Conservation (phyloP, 2,797 vertebrate genomes). For the Etheostoma perlongum region DNA sequence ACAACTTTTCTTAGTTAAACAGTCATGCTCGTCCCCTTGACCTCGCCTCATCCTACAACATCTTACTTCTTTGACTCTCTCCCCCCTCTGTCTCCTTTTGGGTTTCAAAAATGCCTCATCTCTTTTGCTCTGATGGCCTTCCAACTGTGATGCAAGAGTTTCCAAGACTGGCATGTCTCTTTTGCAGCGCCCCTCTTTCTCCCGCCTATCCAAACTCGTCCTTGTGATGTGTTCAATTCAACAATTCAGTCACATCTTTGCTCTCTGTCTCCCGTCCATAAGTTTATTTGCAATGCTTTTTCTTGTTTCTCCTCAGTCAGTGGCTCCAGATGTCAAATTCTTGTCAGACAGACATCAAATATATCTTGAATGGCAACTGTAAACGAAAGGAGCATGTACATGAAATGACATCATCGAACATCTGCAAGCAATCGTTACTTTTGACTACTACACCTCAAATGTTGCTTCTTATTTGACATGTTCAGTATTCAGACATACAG, state of each 20-base stretch:
- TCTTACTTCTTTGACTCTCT: conserved; percentile 29
- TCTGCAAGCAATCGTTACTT: conserved; percentile 18
- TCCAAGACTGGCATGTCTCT: conserved; percentile 51
- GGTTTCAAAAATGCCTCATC: conserved; percentile 51
- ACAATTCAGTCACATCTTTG: conserved; percentile 72
- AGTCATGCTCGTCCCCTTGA: conserved; percentile 44
- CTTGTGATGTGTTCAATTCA: conserved; percentile 63
- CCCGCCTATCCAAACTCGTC: conserved; percentile 31
- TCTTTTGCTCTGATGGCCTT: conserved; percentile 55
- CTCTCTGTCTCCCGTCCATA: conserved; percentile 46
- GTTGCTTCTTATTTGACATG: conserved; percentile 7
- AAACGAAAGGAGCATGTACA: conserved; percentile 29
- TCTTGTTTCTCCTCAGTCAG: conserved; percentile 36
- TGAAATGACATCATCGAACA: conserved; percentile 25
- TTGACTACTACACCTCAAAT: conserved; percentile 11
- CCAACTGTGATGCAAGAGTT: conserved; percentile 71
- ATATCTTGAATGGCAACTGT: conserved; percentile 25
- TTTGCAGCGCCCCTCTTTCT: conserved; percentile 20
- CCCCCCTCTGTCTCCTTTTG: conserved; percentile 29
- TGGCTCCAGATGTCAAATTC: conserved; percentile 45
- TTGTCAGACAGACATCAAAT: conserved; percentile 50
- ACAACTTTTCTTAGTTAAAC: conserved; percentile 36
- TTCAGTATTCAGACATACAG: not conserved
- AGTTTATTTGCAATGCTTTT: conserved; percentile 25
- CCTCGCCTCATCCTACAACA: conserved; percentile 50